Evolutionary conservation across 37 sponge, comb jelly and placozoan species (phyloP).

Genomic region (Ephydatia muelleri): DNA sequence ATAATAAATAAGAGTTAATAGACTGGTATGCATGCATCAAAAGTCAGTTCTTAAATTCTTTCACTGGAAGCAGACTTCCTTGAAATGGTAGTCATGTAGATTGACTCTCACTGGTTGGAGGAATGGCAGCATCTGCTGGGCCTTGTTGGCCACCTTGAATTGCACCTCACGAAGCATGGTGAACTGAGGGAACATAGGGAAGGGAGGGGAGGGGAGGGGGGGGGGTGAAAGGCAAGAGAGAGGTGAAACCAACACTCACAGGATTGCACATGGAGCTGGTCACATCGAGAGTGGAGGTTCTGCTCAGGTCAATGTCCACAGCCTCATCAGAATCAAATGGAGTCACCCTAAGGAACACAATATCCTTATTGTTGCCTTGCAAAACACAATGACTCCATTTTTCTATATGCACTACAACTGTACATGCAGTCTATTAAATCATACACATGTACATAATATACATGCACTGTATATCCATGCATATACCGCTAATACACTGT

Average conservation of each 20-base stretch:
- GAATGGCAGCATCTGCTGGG: slow-evolving; percentile 56
- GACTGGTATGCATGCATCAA: not conserved
- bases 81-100: slow-evolving; percentile 52
- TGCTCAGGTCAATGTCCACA: slow-evolving; percentile 23
- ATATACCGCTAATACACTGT: not conserved
- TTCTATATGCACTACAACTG: not conserved
- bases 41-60: slow-evolving; percentile 17
- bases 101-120: slow-evolving; percentile 38
- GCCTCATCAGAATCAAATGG: slow-evolving; percentile 52
- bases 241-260: slow-evolving; percentile 19
- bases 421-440: not conserved
- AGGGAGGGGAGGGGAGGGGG: not conserved
- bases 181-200: slow-evolving; percentile 28
- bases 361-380: not conserved
- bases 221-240: not conserved
- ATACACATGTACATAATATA: not conserved
- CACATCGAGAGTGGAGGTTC: slow-evolving; percentile 22
- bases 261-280: slow-evolving; percentile 40
- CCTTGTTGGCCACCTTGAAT: slow-evolving; percentile 35
- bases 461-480: not conserved
- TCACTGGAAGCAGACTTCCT: slow-evolving; percentile 71
- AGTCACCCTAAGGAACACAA: slow-evolving; percentile 16
- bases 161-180: slow-evolving; percentile 40
- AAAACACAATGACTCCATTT: not conserved
- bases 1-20: slow-evolving; percentile 25